These are phyloP conservation scores for Falco peregrinus DNA, from an alignment of 2,797 vertebrate genomes.

Conservation along the genomic window DNA sequence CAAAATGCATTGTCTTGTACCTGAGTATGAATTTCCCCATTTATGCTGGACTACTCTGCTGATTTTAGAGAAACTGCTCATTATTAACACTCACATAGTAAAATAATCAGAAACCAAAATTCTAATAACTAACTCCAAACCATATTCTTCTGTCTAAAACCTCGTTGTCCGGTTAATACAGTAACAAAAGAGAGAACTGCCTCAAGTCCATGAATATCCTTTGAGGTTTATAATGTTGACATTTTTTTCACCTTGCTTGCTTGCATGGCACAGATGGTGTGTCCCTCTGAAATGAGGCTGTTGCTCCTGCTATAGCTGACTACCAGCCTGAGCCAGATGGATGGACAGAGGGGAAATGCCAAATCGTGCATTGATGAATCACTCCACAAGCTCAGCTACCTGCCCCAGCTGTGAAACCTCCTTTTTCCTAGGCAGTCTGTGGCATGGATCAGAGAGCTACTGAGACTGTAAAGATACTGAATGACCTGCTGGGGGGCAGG, in stretches of 20 bases:
- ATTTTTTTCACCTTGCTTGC: neutral
- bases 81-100: neutral
- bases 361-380: too few species aligned
- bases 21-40: neutral
- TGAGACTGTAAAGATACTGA: neutral
- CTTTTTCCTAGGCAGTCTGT: neutral
- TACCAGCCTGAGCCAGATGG: neutral
- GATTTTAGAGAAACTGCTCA: neutral
- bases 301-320: neutral
- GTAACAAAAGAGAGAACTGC: neutral
- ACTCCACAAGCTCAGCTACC: neutral
- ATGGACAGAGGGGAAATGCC: neutral
- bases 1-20: neutral
- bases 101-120: neutral
- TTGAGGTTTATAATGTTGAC: neutral
- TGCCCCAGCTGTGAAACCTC: neutral
- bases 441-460: neutral
- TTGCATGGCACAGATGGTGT: neutral
- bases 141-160: neutral
- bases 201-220: neutral
- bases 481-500: neutral
- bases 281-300: neutral
- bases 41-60: neutral
- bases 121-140: neutral
- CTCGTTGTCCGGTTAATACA: neutral